Evolutionary conservation across 1,140 invertebrate species (phyloP).

Genomic region (Drosophila truncata): DNA sequence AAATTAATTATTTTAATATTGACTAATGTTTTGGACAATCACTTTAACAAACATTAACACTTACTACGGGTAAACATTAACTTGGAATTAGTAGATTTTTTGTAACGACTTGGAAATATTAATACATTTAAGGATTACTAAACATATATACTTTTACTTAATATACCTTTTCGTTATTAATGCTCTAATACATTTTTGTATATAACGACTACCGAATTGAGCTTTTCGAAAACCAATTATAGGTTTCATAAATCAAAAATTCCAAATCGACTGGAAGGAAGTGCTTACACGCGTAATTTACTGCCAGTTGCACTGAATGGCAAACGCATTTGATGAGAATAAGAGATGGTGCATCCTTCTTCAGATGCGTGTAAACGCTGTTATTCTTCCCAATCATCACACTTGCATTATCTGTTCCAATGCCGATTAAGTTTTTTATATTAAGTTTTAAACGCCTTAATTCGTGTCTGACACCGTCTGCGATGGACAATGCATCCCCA

Average conservation of each 20-base stretch:
- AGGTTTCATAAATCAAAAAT: no score
- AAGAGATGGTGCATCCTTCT: conserved; percentile 7
- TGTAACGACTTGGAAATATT: neutral
- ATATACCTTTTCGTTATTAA: conserved; percentile 21
- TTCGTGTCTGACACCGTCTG: no score
- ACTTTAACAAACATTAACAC: no score
- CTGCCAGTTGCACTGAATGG: conserved; percentile 2
- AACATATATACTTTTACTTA: neutral
- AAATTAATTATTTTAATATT: conserved; percentile 14
- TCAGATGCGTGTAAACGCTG: conserved; percentile 16
- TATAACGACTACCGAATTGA: conserved; percentile 8
- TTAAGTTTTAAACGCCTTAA: neutral
- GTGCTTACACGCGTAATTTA: no score
- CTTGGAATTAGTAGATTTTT: conserved; percentile 8
- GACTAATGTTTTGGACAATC: conserved; percentile 21
- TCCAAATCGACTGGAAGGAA: conserved; percentile 14
- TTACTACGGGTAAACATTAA: conserved; percentile 12
- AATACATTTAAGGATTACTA: conserved; percentile 3
- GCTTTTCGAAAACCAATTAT: conserved; percentile 37
- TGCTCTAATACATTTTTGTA: conserved; percentile 15
- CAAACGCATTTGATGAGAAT: conserved; percentile 24
- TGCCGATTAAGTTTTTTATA: conserved; percentile 11
- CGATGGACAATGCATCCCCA: no score
- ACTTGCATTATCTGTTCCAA: conserved; percentile 24
- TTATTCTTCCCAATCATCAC: conserved; percentile 16